Percentiles rank a stretch among this genome's conserved stretches.
These are phyloP conservation scores for Ophion slaviceki DNA, from an alignment of 2,888 invertebrate species.

Conservation along the genomic window DNA sequence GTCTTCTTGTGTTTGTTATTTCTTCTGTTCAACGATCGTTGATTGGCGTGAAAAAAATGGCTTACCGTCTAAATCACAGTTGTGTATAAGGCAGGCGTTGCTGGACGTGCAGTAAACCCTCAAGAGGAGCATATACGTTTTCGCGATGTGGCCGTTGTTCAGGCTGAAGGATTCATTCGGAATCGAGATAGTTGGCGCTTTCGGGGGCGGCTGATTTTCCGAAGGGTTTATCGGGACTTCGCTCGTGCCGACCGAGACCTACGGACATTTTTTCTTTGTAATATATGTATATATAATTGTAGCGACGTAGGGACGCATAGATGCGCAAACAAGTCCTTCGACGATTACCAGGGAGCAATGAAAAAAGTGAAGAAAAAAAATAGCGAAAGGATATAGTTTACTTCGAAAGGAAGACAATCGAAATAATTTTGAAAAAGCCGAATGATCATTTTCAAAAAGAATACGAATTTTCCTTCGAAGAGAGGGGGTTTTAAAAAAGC, in stretches of 20 bases:
- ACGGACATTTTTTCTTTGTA: constrained; percentile 23
- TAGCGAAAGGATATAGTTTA: no score
- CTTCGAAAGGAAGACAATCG: no score
- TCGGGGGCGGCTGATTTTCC: constrained; percentile 87
- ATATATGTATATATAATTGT: no score
- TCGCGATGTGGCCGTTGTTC: constrained; percentile 91
- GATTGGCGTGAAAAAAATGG: not conserved
- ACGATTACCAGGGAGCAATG: no score
- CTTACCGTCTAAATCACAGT: constrained; percentile 83
- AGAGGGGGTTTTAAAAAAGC: no score
- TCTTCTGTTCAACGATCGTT: not conserved
- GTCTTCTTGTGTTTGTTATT: constrained; percentile 13
- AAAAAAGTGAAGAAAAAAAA: no score
- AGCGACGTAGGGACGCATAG: no score
- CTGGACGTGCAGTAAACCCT: constrained; percentile 86
- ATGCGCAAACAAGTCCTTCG: no score
- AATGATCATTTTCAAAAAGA: no score
- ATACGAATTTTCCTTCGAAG: no score
- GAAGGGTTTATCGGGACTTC: constrained; percentile 91
- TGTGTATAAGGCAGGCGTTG: constrained; percentile 80
- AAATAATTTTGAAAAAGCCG: no score
- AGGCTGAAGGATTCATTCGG: constrained; percentile 93
- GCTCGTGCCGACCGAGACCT: constrained; percentile 89
- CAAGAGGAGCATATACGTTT: constrained; percentile 92
- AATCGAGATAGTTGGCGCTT: constrained; percentile 92